A percentile compares a stretch with the other conserved stretches of the same genome.
phyloP scores from a whole-genome alignment of 2,797 vertebrate species.

The Xyrichtys novacula region DNA sequence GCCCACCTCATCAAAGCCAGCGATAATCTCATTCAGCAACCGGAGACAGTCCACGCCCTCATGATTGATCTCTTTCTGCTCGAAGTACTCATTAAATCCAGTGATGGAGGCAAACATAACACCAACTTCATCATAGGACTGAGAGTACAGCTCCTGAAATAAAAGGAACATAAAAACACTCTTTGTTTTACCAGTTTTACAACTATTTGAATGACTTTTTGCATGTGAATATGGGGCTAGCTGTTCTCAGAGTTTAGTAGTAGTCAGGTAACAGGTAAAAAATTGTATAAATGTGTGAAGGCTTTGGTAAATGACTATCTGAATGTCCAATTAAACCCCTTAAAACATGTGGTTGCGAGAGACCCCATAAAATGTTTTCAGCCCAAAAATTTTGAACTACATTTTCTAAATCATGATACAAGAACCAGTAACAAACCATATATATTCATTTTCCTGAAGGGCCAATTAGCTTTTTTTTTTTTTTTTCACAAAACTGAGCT shows the following conservation, averaged over 20 bases:
- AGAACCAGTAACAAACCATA: no score
- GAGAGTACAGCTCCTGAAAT: constrained; percentile 84
- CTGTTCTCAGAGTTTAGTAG: background rate
- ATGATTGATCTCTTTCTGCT: constrained; percentile 84
- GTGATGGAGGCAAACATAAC: constrained; percentile 87
- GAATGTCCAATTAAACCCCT: no score
- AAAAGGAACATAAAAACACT: background rate
- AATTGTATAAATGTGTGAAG: no score
- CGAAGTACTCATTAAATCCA: constrained; percentile 86
- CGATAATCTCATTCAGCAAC: constrained; percentile 87
- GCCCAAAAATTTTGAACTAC: no score
- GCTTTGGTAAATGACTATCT: no score
- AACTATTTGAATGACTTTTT: background rate
- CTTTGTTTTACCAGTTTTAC: background rate
- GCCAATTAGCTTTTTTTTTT: no score
- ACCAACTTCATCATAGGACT: constrained; percentile 86
- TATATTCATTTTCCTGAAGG: no score
- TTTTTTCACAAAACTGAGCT: no score
- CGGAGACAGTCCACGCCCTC: constrained; percentile 85
- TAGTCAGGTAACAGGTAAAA: no score
- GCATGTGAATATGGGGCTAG: background rate
- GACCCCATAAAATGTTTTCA: no score
- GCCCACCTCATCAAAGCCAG: constrained; percentile 84
- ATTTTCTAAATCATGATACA: no score
- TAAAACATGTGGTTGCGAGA: no score